Evolutionary conservation across 2,888 invertebrate species (phyloP).

Genomic region (Cephus pygmeus): DNA sequence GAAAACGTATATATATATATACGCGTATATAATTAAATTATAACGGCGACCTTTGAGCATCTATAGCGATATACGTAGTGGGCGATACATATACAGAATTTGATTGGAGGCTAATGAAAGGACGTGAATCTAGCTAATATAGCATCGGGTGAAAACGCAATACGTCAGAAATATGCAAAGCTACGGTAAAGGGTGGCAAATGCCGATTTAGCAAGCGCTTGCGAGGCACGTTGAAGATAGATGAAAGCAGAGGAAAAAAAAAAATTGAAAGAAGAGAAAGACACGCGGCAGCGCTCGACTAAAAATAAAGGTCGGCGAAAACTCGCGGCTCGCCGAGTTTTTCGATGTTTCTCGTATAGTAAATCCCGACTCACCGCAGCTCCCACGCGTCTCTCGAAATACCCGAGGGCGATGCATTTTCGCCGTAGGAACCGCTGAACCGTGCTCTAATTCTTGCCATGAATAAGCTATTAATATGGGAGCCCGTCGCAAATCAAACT

Average conservation of each 20-base stretch:
- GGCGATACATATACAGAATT: background rate
- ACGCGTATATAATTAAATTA: background rate
- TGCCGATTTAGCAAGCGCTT: background rate
- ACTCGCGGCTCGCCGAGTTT: conserved; percentile 8
- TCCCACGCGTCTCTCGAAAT: background rate
- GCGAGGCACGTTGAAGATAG: background rate
- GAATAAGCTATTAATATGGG: conserved; percentile 52
- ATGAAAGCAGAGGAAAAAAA: conserved; percentile 17
- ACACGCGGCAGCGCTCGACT: conserved; percentile 11
- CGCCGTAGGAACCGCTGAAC: conserved; percentile 14
- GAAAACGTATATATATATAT: no score
- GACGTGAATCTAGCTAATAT: background rate
- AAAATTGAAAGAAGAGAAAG: background rate
- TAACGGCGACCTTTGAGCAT: background rate
- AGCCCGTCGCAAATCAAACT: conserved; percentile 50
- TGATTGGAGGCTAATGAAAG: background rate
- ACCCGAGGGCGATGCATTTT: background rate
- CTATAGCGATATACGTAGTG: background rate
- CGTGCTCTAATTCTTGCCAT: conserved; percentile 50
- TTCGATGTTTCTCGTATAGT: background rate
- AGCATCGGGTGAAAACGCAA: background rate
- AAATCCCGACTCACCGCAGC: background rate
- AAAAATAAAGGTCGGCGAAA: conserved; percentile 13
- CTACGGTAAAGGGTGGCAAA: background rate
- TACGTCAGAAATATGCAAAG: background rate